Evolutionary conservation across 2,113 vertebrate genomes (phyloP), one percentile per base, ranked within the genome.

Genomic region (Pseudorectes ferrugineus): DNA sequence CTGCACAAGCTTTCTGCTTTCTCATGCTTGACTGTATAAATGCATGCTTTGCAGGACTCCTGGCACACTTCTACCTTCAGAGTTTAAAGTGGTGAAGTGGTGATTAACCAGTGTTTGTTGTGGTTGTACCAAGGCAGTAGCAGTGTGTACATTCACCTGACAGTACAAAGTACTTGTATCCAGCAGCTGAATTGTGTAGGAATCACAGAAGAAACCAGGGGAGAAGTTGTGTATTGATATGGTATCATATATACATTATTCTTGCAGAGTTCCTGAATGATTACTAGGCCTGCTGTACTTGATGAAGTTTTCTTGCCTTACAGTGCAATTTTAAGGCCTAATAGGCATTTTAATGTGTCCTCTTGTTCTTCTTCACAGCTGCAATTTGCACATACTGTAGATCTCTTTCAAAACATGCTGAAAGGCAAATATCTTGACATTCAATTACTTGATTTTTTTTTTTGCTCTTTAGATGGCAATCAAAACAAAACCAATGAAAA

Each of bases 401-500:
- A n/a, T 61, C 13, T 70, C 29, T 75, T 77, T 48, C 31, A 81
- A 76, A 92, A 57, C 36, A 12, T 15, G 14, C 66, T 85, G 80
- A 48, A 33, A 72, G 14, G 28, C 57, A 38, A 85, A 20, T 11
- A 20, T 36, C 31, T 84, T 54, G 23, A 31, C 66, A 72, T 12
- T 71, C 24, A 58, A 25, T 78, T 68, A 57, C 24, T 51, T 75
- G 9, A 73, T 12, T 72, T 67, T 73, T 57, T 76, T 51, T 86
- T 61, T 58, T 87, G 26, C 94, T 93, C 54, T 93, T 93, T 92
- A 98, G 98, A 98, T 96, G 97, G 98, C 90, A 98, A 98, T 97
- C 98, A 97, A 92, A 98, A 96, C 94, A 98, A 98, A 97, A 97
- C 87, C 61, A 98, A 96, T 94, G 98, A 98, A 92, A 98, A 98